Evolutionary conservation across 2,113 vertebrate species (phyloP).

Genomic region (Dromaius novaehollandiae): DNA sequence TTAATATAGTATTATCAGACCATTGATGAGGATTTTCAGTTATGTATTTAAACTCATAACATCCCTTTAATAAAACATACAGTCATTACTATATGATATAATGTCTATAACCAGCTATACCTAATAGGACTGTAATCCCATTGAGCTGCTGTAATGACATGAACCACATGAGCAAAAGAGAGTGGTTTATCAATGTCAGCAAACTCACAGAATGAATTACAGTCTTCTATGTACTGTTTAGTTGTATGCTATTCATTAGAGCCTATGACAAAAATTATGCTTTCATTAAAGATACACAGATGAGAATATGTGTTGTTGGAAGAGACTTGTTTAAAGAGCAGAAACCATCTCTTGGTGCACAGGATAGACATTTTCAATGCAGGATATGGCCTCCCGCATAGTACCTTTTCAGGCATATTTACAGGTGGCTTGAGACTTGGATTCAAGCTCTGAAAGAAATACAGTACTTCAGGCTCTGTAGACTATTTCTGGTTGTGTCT

Average conservation of each 20-base stretch:
- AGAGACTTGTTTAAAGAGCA: constrained; percentile 53
- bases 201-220: constrained; percentile 66
- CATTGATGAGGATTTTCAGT: background rate
- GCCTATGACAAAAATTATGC: constrained; percentile 65
- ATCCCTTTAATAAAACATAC: background rate
- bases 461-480: background rate
- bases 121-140: constrained; percentile 41
- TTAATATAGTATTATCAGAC: background rate
- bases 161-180: constrained; percentile 59
- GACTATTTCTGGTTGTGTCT: background rate
- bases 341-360: background rate
- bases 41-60: background rate
- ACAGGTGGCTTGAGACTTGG: background rate
- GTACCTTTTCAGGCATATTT: background rate
- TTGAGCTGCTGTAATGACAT: constrained; percentile 57
- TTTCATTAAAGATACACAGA: constrained; percentile 64
- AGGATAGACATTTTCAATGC: background rate
- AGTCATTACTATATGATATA: background rate
- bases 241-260: constrained; percentile 74
- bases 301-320: constrained; percentile 55
- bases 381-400: background rate
- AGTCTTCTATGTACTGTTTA: constrained; percentile 45
- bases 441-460: background rate
- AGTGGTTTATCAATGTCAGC: constrained; percentile 75
- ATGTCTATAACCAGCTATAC: constrained; percentile 13